Conservation (phyloP, 2,888 invertebrate species). For the Cataglyphis altisquamis region DNA sequence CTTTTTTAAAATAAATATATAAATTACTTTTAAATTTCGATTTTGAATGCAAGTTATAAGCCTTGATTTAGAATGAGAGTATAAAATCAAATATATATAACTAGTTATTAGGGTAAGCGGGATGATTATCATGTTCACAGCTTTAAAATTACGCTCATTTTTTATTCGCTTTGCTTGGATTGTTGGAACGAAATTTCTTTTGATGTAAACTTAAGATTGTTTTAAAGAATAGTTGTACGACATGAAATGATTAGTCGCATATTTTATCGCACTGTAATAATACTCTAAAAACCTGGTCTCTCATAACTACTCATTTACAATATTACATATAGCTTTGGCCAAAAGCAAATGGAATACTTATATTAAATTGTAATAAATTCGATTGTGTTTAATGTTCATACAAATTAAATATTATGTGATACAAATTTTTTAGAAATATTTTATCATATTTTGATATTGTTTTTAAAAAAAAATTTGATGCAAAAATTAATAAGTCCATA, state of each 20-base stretch:
- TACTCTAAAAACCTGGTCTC: background rate
- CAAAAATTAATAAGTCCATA: background rate
- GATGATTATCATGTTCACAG: constrained; percentile 1
- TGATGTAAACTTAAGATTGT: constrained; percentile 27
- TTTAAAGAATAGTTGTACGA: background rate
- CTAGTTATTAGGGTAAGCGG: background rate
- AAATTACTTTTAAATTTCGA: background rate
- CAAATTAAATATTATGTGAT: background rate
- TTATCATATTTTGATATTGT: background rate
- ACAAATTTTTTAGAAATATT: background rate
- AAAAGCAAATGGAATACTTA: background rate
- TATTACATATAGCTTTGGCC: background rate
- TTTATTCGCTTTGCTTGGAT: constrained; percentile 1
- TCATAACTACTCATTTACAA: background rate
- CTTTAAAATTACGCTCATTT: constrained; percentile 2
- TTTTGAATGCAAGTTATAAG: background rate
- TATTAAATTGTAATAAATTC: background rate
- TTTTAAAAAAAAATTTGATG: background rate
- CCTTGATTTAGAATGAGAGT: background rate
- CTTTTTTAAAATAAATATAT: background rate
- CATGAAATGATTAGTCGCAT: constrained; percentile 21
- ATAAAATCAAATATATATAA: background rate
- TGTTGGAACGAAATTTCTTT: constrained; percentile 5
- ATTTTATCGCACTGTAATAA: constrained; percentile 23
- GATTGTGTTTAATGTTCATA: background rate